These are phyloP conservation scores for Trichogramma evanescens DNA, from an alignment of 2,888 invertebrate genomes.

Conservation along the genomic window DNA sequence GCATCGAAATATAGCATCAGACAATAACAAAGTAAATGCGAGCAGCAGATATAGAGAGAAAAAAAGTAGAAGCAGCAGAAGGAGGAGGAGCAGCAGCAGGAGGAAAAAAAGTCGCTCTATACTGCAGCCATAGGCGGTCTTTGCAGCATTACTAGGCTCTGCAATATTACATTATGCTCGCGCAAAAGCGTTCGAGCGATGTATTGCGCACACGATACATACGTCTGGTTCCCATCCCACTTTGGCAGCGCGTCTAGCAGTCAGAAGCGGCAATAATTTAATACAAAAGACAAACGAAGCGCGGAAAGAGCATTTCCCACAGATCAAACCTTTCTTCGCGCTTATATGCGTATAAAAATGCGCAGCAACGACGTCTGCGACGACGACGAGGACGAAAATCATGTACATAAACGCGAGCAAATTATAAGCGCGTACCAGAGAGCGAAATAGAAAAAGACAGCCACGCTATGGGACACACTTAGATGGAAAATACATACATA, in stretches of 20 bases:
- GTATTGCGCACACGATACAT: slow-evolving; percentile 4
- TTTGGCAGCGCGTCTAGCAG: slow-evolving; percentile 20
- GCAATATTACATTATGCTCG: slow-evolving; percentile 11
- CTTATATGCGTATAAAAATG: slow-evolving; percentile 30
- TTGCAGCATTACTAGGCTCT: slow-evolving; percentile 15
- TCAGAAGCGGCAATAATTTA: too few species aligned
- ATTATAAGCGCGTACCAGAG: slow-evolving; percentile 27
- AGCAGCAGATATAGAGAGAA: too few species aligned
- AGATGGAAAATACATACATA: slow-evolving; percentile 2
- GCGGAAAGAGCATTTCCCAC: slow-evolving; percentile 40
- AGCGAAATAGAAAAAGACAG: not conserved
- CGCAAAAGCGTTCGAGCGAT: slow-evolving; percentile 7
- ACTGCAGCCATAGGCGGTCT: slow-evolving; percentile 16
- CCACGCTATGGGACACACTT: not conserved
- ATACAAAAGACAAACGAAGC: slow-evolving; percentile 17
- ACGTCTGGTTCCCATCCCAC: slow-evolving; percentile 39
- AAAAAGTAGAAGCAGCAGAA: too few species aligned
- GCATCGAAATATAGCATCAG: too few species aligned
- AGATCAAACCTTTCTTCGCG: slow-evolving; percentile 34
- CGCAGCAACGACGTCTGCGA: slow-evolving; percentile 9
- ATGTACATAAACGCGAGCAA: slow-evolving; percentile 36
- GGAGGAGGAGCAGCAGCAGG: too few species aligned
- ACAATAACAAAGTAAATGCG: too few species aligned
- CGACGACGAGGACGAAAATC: slow-evolving; percentile 27
- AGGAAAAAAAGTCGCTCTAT: not conserved